Conservation (phyloP, 2,888 invertebrate genomes). For the Drosophila nr. perissopoda region DNA sequence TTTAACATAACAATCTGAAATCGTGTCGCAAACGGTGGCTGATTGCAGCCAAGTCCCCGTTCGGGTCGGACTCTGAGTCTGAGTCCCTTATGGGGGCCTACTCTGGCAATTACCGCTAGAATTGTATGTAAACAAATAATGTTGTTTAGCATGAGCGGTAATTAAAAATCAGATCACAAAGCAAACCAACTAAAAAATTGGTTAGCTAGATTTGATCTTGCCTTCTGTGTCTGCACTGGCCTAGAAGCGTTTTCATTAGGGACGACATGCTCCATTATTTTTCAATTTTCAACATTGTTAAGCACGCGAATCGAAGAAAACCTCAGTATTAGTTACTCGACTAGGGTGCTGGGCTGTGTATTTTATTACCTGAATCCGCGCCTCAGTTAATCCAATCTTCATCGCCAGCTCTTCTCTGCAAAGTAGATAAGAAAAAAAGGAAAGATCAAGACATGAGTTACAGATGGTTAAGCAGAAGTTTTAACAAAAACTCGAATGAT, state of each 20-base stretch:
- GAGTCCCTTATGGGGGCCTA: conserved; percentile 30
- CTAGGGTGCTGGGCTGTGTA: conserved; percentile 8
- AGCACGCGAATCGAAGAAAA: conserved; percentile 68
- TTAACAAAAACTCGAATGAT: not conserved
- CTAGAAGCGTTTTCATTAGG: conserved; percentile 70
- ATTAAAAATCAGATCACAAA: conserved; percentile 66
- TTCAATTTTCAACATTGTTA: conserved; percentile 79
- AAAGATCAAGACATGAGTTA: conserved; percentile 18
- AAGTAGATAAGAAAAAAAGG: conserved; percentile 34
- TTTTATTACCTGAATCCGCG: conserved; percentile 94
- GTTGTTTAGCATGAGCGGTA: conserved; percentile 74
- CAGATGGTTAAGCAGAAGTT: conserved; percentile 11
- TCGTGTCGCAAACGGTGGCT: conserved; percentile 51
- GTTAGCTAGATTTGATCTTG: conserved; percentile 22
- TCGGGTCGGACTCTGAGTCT: conserved; percentile 4
- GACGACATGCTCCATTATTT: conserved; percentile 81
- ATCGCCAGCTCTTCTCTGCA: conserved; percentile 97
- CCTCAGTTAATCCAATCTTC: conserved; percentile 97
- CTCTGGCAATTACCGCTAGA: conserved; percentile 54
- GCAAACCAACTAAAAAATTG: conserved; percentile 37
- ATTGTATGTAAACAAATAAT: conserved; percentile 74
- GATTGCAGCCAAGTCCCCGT: conserved; percentile 53
- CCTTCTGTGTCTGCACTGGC: not conserved
- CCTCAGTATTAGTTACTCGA: conserved; percentile 41
- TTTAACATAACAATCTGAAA: conserved; percentile 80